Base-by-base conservation (phyloP, 2,888 invertebrate species). In the Plutella xylostella region DNA sequence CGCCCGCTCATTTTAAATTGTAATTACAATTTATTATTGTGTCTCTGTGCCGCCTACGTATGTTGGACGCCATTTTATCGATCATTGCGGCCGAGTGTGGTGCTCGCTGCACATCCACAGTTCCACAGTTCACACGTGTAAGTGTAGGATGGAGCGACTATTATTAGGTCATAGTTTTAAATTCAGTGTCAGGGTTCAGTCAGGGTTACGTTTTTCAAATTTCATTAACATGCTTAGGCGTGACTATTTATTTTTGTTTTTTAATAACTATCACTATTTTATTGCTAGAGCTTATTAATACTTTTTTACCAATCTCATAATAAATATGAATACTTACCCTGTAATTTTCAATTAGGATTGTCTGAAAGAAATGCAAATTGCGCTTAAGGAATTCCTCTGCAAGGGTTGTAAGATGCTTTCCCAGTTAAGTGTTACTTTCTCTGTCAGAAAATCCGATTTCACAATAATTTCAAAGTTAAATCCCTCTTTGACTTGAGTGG, bases 1-100 rank as follows among this genome's bases (percentile, higher is more conserved):
- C 80, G 80, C 82, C 82, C 74, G 82, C 80, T 83, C 80, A 83
- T 83, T 83, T 83, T 79, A 83, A 83, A 82, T 80, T 82, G 83
- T 83, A 83, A 83, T 83, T 80, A 80, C 80, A 77, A 80, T 82
- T 79, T 80, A 83, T 83, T 83, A 79, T 80, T 82, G 82, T 65
- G 62, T 82, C 80, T 82, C 77, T 80, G 75, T 72, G 76, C 77
- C 79, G 80, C 80, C 80, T 80, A 78, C 66, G 65, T 17, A 37
- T 57, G 61, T 57, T 62, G 63, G 77, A 62, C 77, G 82, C 82
- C 82, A 82, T 83, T 77, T 79, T 80, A 79, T 75, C 72, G 77
- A 75, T 66, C 56, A n/a, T n/a, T n/a, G n/a, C n/a, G n/a, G n/a
- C n/a, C n/a, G n/a, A n/a, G 51, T 49, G 47, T 52, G 51, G 57